Percentiles rank a stretch among this genome's conserved stretches.
These are phyloP conservation scores for Oryzaephilus surinamensis DNA, from an alignment of 1,140 invertebrate species.

Conservation along the genomic window DNA sequence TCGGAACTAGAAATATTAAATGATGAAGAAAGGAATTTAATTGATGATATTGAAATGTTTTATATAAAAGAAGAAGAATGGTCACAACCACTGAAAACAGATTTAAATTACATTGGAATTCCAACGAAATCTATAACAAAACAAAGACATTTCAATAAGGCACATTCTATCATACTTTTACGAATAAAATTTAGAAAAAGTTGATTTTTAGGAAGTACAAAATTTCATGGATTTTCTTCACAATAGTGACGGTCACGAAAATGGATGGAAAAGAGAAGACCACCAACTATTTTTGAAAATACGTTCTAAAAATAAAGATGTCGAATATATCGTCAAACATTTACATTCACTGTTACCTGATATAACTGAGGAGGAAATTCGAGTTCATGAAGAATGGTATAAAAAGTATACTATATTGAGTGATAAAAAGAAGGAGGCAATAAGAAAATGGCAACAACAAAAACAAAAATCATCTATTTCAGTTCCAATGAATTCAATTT, in stretches of 20 bases:
- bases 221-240: constrained; percentile 39
- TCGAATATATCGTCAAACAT: constrained; percentile 15
- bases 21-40: constrained; percentile 27
- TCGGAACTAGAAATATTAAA: constrained; percentile 26
- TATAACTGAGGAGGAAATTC: constrained; percentile 30
- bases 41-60: constrained; percentile 25
- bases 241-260: constrained; percentile 35
- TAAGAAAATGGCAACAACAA: constrained; percentile 39
- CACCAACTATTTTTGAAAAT: constrained; percentile 39
- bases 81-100: constrained; percentile 30
- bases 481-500: background rate
- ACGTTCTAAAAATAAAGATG: constrained; percentile 35
- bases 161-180: too few species aligned
- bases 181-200: too few species aligned
- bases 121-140: constrained; percentile 18
- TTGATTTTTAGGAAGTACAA: constrained; percentile 38
- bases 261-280: constrained; percentile 42
- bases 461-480: constrained; percentile 8
- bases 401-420: constrained; percentile 35
- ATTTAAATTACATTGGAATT: constrained; percentile 27
- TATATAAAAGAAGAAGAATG: constrained; percentile 20
- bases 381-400: constrained; percentile 39
- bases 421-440: constrained; percentile 35
- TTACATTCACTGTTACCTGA: constrained; percentile 27
- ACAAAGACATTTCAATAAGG: constrained; percentile 3